Evolutionary conservation across 2,888 invertebrate genomes (phyloP), one percentile per base, ranked within the genome.

Genomic region (Drosophila paracracens): DNA sequence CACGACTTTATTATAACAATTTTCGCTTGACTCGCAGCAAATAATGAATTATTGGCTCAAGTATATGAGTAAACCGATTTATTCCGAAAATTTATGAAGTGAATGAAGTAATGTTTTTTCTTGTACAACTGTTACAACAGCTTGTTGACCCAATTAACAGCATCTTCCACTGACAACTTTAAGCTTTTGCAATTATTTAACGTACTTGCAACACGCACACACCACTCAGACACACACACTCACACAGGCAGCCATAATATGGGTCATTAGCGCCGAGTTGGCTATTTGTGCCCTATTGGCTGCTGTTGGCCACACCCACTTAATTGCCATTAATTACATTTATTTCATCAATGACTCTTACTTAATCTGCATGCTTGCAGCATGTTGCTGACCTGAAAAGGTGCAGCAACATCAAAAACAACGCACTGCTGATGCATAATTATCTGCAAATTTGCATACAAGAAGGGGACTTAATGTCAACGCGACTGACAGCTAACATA

Each of bases 221-320:
- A 11, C 18, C 51, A 13, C 21, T 16, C 54, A 27, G 29, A 68
- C 43, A 35, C 27, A 21, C 18, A 54, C 53, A 61, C 50, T 13
- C 11, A 29, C 31, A 18, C 21, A 13, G 35, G 11, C 52, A n/a
- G 35, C n/a, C 48, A 54, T 90, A 71, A 88, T 71, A 71, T 90
- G 90, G 84, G 81, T 90, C 90, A 90, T 85, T 88, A 83, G 75
- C 60, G 62, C 25, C 56, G 58, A 75, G 56, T 73, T 64, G 62
- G 68, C 63, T 64, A 58, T 53, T 63, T 65, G 56, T 11, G 52
- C 10, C 27, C 40, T 35, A 65, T 62, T 52, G 50, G 43, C 65
- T 54, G 69, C 64, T 65, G 63, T 65, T 58, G 75, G 73, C 63
- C 75, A 74, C 70, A 70, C 74, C 78, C 74, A 64, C 69, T 82